A percentile compares a stretch with the other conserved stretches of the same genome.
These are phyloP conservation scores for Falcaria lacertinaria DNA, from an alignment of 2,888 invertebrate species.

Conservation along the genomic window DNA sequence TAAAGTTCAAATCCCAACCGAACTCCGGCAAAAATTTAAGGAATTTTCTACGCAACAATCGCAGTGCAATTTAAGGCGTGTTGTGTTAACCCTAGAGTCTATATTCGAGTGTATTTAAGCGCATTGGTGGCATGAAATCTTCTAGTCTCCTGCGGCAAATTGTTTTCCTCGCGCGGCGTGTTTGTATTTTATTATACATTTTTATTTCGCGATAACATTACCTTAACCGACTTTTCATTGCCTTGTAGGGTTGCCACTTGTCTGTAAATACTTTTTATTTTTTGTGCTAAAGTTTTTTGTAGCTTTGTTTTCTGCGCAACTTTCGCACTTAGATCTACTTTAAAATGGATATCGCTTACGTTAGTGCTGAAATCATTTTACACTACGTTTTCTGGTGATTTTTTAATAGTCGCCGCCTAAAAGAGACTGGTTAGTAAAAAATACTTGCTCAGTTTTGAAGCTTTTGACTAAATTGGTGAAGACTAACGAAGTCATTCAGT, in stretches of 20 bases:
- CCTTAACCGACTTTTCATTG: constrained; percentile 80
- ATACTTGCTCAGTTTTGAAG: no score
- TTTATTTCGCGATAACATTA: constrained; percentile 80
- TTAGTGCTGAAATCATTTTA: no score
- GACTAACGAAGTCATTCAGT: no score
- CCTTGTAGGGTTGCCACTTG: constrained; percentile 67
- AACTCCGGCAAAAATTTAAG: constrained; percentile 57
- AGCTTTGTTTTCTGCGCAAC: no score
- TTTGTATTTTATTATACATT: constrained; percentile 80
- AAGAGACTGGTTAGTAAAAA: no score
- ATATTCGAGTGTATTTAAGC: constrained; percentile 26
- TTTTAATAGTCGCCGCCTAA: no score
- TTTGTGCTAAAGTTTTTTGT: no score
- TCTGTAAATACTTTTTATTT: no score
- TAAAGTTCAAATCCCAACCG: constrained; percentile 34
- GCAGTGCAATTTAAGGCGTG: constrained; percentile 43
- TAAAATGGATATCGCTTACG: no score
- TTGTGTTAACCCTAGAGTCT: constrained; percentile 27
- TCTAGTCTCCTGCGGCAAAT: constrained; percentile 78
- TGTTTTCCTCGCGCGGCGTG: constrained; percentile 77
- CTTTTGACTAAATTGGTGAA: no score
- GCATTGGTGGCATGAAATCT: constrained; percentile 67
- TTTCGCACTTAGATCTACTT: no score
- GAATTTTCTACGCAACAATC: constrained; percentile 57
- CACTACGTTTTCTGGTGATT: no score